Evolutionary conservation across 2,113 vertebrate species (phyloP).

Genomic region (Cacatua alba): DNA sequence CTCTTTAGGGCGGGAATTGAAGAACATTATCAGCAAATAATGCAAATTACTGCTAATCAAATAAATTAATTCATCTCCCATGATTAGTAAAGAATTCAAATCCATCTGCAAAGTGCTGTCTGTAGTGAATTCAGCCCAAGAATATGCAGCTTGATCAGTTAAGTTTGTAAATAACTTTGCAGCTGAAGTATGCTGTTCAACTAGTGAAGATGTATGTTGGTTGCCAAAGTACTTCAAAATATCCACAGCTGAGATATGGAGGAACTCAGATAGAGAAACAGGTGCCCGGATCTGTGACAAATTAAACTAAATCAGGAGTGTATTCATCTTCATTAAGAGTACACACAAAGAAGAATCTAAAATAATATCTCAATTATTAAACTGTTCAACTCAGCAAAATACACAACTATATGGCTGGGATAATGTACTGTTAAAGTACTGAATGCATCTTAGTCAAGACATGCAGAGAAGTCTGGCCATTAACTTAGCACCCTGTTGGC

Average conservation of each 20-base stretch:
- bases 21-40: constrained; percentile 71
- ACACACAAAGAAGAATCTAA: not conserved
- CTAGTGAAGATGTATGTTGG: constrained; percentile 42
- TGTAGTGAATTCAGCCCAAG: constrained; percentile 54
- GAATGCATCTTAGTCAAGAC: not conserved
- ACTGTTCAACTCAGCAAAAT: constrained; percentile 5
- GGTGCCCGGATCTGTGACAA: constrained; percentile 64
- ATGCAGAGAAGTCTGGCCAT: not conserved
- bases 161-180: constrained; percentile 77
- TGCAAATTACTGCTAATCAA: constrained; percentile 71
- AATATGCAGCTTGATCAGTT: constrained; percentile 65
- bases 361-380: constrained; percentile 31
- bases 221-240: constrained; percentile 55
- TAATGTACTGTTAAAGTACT: not conserved
- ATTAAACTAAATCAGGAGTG: constrained; percentile 56
- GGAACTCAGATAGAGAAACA: constrained; percentile 53
- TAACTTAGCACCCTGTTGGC: not conserved
- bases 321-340: constrained; percentile 39
- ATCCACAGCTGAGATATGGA: constrained; percentile 54
- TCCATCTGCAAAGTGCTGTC: constrained; percentile 63
- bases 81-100: constrained; percentile 67
- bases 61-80: constrained; percentile 60
- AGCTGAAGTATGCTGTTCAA: constrained; percentile 63
- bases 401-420: not conserved
- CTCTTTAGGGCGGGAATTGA: not conserved